A percentile compares a stretch with the other conserved stretches of the same genome.
Conservation (phyloP, 2,888 invertebrate species). For the Pterobdella sp. region DNA sequence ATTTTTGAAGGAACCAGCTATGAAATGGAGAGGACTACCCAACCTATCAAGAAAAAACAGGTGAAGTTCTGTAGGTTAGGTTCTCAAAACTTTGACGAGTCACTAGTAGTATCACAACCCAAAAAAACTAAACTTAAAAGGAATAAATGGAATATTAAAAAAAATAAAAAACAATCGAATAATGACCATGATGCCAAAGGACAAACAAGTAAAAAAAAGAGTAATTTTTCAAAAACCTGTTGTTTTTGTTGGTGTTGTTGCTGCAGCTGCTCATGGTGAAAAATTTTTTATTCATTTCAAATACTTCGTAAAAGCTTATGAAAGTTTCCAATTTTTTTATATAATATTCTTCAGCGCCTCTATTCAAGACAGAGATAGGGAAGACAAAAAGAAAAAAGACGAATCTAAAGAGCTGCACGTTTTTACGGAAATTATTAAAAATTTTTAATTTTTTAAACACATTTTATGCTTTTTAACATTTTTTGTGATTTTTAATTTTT, state of each 20-base stretch:
- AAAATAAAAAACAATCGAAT: neutral
- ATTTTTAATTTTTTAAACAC: neutral
- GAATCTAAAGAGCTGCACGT: neutral
- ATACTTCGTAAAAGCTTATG: neutral
- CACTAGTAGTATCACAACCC: neutral
- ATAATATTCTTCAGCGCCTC: too few relatives aligned
- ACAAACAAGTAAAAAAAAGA: neutral
- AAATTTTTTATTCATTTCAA: neutral
- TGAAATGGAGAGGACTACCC: neutral
- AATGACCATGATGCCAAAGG: neutral
- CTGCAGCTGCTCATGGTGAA: slow-evolving; percentile 32
- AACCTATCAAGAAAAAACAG: slow-evolving; percentile 10
- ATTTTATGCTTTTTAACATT: too few relatives aligned
- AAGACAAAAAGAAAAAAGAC: neutral
- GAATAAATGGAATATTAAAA: neutral
- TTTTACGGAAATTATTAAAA: neutral
- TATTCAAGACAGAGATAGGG: slow-evolving; percentile 18
- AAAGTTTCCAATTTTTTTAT: too few relatives aligned
- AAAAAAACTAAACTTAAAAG: neutral
- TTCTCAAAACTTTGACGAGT: neutral
- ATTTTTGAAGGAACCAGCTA: neutral
- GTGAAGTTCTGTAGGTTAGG: slow-evolving; percentile 6
- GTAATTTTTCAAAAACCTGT: slow-evolving; percentile 29
- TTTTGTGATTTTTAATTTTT: neutral
- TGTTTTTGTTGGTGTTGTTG: slow-evolving; percentile 33